These are phyloP conservation scores for Empidonax traillii DNA, from an alignment of 2,113 vertebrate species.

Conservation along the genomic window DNA sequence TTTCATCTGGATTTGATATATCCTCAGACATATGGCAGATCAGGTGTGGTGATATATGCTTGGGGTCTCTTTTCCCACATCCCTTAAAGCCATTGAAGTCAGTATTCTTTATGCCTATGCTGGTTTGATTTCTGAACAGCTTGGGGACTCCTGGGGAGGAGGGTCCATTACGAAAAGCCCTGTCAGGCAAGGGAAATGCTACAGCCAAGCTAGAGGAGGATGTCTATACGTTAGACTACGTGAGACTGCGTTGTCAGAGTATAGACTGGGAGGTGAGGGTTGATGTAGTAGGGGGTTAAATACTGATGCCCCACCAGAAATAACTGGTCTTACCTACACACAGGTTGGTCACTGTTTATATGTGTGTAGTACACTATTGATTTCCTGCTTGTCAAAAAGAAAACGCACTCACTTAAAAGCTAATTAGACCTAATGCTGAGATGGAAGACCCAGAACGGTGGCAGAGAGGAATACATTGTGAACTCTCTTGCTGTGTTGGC, in stretches of 20 bases:
- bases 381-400: neutral
- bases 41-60: neutral
- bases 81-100: neutral
- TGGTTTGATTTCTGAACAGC: neutral
- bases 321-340: accelerated
- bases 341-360: neutral
- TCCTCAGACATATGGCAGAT: neutral
- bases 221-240: accelerated
- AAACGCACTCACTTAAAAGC: neutral
- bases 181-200: no score
- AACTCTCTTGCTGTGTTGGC: neutral
- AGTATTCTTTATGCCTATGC: neutral
- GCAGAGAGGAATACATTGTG: accelerated
- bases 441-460: neutral
- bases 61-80: neutral
- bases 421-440: neutral
- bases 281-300: neutral
- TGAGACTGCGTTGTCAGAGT: neutral
- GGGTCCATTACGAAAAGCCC: neutral
- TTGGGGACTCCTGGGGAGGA: neutral
- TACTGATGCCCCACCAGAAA: neutral
- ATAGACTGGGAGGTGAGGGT: neutral
- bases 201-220: neutral
- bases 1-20: neutral
- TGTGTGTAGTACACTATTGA: neutral